Evolutionary conservation across 1,140 invertebrate genomes (phyloP).

Genomic region (Drosophila suzukii): DNA sequence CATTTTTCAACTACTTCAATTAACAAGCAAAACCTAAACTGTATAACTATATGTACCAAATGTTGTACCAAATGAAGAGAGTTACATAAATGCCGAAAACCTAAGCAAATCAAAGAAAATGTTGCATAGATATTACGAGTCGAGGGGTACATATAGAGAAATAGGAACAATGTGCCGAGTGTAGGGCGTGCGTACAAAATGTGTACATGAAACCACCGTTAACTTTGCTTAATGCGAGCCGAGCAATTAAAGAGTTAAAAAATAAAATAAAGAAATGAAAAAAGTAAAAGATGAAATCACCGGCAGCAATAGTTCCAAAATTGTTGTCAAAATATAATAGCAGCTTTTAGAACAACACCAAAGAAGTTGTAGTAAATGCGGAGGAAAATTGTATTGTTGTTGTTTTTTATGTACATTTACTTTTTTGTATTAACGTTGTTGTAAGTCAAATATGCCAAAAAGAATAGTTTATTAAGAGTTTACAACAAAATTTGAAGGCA

Average conservation of each 20-base stretch:
- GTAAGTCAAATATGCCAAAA: conserved; percentile 47
- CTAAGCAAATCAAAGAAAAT: conserved; percentile 30
- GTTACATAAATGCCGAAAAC: conserved; percentile 22
- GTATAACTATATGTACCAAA: conserved; percentile 12
- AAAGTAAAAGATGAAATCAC: conserved; percentile 6
- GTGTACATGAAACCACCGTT: conserved; percentile 60
- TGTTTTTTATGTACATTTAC: conserved; percentile 54
- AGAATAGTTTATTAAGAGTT: conserved; percentile 47
- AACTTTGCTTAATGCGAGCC: conserved; percentile 58
- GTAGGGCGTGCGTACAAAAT: conserved; percentile 46
- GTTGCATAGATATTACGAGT: conserved; percentile 33
- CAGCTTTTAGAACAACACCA: conserved; percentile 61
- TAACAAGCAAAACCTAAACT: conserved; percentile 24
- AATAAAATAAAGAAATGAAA: conserved; percentile 1
- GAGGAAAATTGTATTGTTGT: conserved; percentile 49
- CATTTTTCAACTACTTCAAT: conserved; percentile 48
- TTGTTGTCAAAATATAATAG: conserved; percentile 47
- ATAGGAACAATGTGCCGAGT: conserved; percentile 21
- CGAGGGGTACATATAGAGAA: conserved; percentile 9
- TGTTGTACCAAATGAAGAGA: conserved; percentile 14
- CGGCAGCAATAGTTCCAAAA: conserved; percentile 49
- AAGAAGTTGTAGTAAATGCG: conserved; percentile 42
- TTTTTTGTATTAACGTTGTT: conserved; percentile 55
- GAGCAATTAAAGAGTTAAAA: conserved; percentile 51
- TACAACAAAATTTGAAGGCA: conserved; percentile 46